A percentile compares a stretch with the other conserved stretches of the same genome.
Evolutionary conservation across 53 echinoderm and acorn worm genomes (phyloP).

Genomic region (Hippasteria phrygiana): DNA sequence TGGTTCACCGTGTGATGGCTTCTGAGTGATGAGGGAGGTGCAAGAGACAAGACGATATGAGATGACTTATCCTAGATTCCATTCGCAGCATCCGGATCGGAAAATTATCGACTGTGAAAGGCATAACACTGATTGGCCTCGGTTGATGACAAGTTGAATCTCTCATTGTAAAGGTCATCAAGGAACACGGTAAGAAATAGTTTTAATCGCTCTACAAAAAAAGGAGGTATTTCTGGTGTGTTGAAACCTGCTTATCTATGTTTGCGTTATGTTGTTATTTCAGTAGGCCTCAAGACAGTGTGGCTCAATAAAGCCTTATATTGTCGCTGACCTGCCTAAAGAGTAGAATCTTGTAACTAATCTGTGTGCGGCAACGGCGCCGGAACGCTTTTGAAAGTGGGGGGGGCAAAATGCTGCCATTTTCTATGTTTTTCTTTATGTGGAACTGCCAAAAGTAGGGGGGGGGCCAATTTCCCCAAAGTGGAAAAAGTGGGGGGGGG

Average conservation of each 20-base stretch:
- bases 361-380: too few relatives aligned
- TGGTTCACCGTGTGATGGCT: neutral
- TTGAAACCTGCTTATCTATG: neutral
- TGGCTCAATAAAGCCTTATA: too few relatives aligned
- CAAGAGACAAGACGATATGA: neutral
- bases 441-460: too few relatives aligned
- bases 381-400: too few relatives aligned
- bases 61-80: neutral
- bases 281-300: too few relatives aligned
- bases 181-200: neutral
- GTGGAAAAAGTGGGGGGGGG: too few relatives aligned
- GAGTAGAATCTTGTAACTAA: too few relatives aligned
- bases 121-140: neutral
- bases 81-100: neutral
- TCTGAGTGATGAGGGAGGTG: neutral
- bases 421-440: too few relatives aligned
- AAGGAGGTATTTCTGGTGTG: neutral
- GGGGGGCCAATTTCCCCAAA: too few relatives aligned
- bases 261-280: neutral
- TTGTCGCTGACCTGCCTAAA: too few relatives aligned
- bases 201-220: neutral
- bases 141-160: neutral
- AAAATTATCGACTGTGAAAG: neutral
- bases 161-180: neutral
- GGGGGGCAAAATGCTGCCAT: too few relatives aligned